phyloP scores from a whole-genome alignment of 1,140 invertebrate genomes.

The Aleiodes sp. region DNA sequence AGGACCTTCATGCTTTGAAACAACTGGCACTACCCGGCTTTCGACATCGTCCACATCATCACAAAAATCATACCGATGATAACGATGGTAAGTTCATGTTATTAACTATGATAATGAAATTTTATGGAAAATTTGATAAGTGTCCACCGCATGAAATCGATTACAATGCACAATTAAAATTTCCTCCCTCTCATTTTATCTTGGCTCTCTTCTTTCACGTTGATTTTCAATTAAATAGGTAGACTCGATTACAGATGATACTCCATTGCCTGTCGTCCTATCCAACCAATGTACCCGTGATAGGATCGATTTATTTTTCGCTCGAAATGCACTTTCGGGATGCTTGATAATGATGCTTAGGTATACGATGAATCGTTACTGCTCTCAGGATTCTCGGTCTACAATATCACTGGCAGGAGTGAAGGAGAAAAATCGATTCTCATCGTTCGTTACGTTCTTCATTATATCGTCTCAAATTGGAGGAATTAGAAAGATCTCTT shows the following conservation, averaged over 20 bases:
- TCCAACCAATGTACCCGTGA: background rate
- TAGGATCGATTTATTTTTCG: constrained; percentile 31
- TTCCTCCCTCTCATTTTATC: background rate
- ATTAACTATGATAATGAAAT: background rate
- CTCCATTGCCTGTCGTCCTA: constrained; percentile 3
- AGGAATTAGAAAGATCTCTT: too few species aligned
- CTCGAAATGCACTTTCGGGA: constrained; percentile 32
- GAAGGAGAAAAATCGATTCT: background rate
- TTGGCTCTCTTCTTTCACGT: background rate
- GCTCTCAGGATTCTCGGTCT: constrained; percentile 1
- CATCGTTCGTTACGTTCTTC: background rate
- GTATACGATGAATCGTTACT: constrained; percentile 22
- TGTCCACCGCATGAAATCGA: too few species aligned
- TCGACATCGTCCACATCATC: constrained; percentile 54
- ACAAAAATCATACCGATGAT: constrained; percentile 60
- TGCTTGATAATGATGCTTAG: constrained; percentile 18
- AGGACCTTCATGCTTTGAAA: constrained; percentile 56
- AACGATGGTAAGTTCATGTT: constrained; percentile 42
- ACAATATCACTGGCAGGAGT: background rate
- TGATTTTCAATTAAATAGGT: background rate
- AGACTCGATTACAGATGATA: constrained; percentile 25
- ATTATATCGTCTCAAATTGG: too few species aligned
- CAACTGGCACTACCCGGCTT: constrained; percentile 55
- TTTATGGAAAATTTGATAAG: background rate
- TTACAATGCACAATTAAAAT: background rate